Evolutionary conservation across 2,888 invertebrate genomes (phyloP).

Genomic region (Itoplectis maculator): DNA sequence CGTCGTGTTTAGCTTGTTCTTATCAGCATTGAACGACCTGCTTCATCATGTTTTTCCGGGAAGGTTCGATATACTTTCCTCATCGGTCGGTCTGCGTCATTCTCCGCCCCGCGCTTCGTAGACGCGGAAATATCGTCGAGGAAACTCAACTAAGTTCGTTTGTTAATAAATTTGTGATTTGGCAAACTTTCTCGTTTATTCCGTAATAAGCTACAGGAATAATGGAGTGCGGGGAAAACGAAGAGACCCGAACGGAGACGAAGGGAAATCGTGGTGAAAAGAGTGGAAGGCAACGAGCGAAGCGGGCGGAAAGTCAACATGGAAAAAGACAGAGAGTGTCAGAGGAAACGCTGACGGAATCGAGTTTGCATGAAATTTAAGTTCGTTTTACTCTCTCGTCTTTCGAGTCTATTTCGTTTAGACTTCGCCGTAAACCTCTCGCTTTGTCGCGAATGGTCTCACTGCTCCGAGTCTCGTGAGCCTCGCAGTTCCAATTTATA

Average conservation of each 20-base stretch:
- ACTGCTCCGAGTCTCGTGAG: background rate
- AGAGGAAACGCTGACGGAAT: constrained; percentile 70
- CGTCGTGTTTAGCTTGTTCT: constrained; percentile 71
- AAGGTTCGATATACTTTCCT: background rate
- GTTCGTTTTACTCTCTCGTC: constrained; percentile 41
- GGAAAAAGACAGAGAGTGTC: constrained; percentile 36
- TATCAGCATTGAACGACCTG: constrained; percentile 50
- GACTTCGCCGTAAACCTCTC: constrained; percentile 75
- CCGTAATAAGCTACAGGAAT: constrained; percentile 39
- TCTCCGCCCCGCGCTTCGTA: background rate
- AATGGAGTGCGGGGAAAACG: background rate
- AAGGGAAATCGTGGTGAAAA: constrained; percentile 19
- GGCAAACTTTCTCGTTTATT: constrained; percentile 40
- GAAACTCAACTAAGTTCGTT: constrained; percentile 26
- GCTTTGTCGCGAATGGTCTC: constrained; percentile 37
- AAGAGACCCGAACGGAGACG: background rate
- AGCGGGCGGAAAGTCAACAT: constrained; percentile 21
- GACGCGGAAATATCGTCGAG: constrained; percentile 15
- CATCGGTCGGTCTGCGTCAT: constrained; percentile 9
- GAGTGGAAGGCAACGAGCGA: background rate
- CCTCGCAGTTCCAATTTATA: background rate
- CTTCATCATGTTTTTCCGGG: background rate
- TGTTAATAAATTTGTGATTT: constrained; percentile 48
- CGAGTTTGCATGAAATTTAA: constrained; percentile 81
- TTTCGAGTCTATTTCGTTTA: constrained; percentile 18